A percentile compares a stretch with the other conserved stretches of the same genome.
These are phyloP conservation scores for Sylvicapra grimmia DNA, from an alignment of 2,113 vertebrate genomes.

Conservation along the genomic window DNA sequence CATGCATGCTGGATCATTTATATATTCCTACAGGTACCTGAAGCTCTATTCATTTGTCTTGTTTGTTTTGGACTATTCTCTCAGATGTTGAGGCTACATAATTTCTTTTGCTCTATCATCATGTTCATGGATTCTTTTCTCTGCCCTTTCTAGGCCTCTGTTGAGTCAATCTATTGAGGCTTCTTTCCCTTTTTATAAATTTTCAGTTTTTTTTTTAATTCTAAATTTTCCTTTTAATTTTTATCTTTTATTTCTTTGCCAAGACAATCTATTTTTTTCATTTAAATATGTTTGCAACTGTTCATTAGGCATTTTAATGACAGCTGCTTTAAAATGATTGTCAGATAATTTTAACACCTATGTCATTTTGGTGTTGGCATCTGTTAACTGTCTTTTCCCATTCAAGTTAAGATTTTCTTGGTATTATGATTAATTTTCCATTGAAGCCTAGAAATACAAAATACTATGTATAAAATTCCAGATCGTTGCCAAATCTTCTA, in stretches of 20 bases:
- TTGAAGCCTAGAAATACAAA: neutral
- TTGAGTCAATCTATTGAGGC: neutral
- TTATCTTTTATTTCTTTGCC: neutral
- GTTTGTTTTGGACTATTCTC: neutral
- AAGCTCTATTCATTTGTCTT: neutral
- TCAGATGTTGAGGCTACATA: neutral
- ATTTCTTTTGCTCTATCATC: neutral
- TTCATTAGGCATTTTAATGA: neutral
- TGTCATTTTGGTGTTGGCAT: neutral
- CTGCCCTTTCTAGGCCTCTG: neutral
- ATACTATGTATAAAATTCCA: neutral
- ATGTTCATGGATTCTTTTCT: neutral
- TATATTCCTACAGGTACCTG: neutral
- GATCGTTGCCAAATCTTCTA: neutral
- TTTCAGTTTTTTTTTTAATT: neutral
- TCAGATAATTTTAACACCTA: neutral
- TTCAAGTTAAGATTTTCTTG: neutral
- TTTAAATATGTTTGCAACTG: neutral
- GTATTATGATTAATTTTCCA: neutral
- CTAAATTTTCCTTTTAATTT: neutral
- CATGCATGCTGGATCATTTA: neutral
- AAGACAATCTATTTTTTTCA: neutral
- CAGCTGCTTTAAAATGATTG: neutral
- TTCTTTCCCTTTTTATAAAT: neutral
- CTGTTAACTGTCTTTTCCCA: neutral